These are phyloP conservation scores for Hofmannophila pseudospretella DNA, from an alignment of 2,888 invertebrate species.

Conservation along the genomic window DNA sequence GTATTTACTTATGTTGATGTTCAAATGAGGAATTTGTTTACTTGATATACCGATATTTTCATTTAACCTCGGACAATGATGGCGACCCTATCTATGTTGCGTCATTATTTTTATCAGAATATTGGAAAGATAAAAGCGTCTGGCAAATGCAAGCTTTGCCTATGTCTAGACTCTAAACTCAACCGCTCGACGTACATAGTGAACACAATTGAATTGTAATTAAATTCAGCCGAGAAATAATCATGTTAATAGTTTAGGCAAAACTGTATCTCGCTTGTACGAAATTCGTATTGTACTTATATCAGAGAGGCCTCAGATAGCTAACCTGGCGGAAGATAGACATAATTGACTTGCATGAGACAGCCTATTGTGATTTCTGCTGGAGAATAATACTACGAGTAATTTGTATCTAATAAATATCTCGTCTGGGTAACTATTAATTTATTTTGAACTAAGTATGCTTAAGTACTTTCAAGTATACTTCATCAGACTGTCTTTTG, in stretches of 20 bases:
- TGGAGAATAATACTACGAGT: slow-evolving; percentile 21
- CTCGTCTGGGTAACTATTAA: not conserved
- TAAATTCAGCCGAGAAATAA: slow-evolving; percentile 51
- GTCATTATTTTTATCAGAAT: slow-evolving; percentile 4
- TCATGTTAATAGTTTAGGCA: slow-evolving; percentile 38
- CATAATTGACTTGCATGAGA: slow-evolving; percentile 72
- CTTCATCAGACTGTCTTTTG: too few species aligned
- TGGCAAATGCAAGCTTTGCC: slow-evolving; percentile 15
- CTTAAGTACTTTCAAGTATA: too few species aligned
- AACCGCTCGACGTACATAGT: not conserved
- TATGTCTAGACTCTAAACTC: slow-evolving; percentile 1
- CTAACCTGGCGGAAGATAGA: slow-evolving; percentile 68
- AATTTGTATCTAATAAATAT: slow-evolving; percentile 1
- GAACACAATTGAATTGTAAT: slow-evolving; percentile 47
- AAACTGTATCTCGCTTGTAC: slow-evolving; percentile 51
- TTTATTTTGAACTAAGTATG: too few species aligned
- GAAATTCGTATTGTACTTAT: slow-evolving; percentile 66
- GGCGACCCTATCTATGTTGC: not conserved
- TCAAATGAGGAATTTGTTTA: too few species aligned
- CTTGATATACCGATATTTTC: too few species aligned
- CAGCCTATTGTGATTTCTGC: slow-evolving; percentile 63
- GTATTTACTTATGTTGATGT: too few species aligned
- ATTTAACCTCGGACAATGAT: too few species aligned
- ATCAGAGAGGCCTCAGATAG: slow-evolving; percentile 55
- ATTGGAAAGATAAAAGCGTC: slow-evolving; percentile 21